These are phyloP conservation scores for Xiphophorus birchmanni DNA, from an alignment of 2,797 vertebrate genomes.

Conservation along the genomic window DNA sequence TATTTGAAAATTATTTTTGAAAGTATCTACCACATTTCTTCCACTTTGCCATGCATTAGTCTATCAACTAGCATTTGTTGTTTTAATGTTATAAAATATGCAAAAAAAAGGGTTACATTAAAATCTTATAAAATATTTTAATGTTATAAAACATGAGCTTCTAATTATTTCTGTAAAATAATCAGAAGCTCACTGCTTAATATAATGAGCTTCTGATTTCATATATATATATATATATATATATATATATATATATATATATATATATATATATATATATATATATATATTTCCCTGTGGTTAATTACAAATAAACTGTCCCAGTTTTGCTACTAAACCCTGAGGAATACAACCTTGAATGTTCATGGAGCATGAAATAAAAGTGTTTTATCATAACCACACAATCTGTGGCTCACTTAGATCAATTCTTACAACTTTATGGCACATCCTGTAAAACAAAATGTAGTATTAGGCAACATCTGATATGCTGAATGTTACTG, in stretches of 20 bases:
- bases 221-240: not conserved
- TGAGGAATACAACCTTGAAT: not conserved
- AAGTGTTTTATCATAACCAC: not conserved
- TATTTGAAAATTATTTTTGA: not conserved
- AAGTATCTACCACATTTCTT: not conserved
- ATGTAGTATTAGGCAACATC: not conserved
- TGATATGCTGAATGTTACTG: not conserved
- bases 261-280: not conserved
- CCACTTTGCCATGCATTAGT: not conserved
- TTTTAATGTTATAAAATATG: not conserved
- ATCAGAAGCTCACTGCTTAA: not conserved
- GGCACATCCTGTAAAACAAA: not conserved
- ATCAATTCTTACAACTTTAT: not conserved
- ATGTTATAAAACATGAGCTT: too few relatives aligned
- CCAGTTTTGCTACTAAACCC: not conserved
- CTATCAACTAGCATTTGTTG: not conserved
- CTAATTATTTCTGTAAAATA: too few relatives aligned
- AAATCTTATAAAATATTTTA: too few relatives aligned
- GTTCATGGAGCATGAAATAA: not conserved
- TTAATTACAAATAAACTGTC: constrained; percentile 1
- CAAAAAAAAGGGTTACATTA: not conserved
- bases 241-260: not conserved
- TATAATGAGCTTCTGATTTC: not conserved
- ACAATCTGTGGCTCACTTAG: not conserved
- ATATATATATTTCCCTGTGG: not conserved